Evolutionary conservation across 2,888 invertebrate genomes (phyloP), one percentile per base, ranked within the genome.

Genomic region (Metellina segmentata): DNA sequence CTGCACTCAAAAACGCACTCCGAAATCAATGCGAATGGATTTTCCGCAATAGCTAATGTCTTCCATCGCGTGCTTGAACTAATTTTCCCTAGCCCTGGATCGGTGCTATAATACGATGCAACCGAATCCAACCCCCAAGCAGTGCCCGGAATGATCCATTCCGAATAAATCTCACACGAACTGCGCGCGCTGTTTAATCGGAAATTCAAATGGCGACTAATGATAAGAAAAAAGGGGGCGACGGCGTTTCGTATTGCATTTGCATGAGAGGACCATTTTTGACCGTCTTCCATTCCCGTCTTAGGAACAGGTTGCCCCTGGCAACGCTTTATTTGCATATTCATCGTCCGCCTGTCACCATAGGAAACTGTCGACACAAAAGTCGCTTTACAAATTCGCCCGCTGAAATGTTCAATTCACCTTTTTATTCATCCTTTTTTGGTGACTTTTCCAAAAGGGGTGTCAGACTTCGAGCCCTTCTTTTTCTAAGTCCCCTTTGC

Each of bases 311-410:
- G 86, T 11, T 91, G 87, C 78, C 86, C 49, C 75, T 85, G 81
- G 86, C 75, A 53, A 91, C 91, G 71, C 70, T 91, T 91, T 91
- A 91, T 91, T 91, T 91, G 91, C 91, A 91, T 91, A 91, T 91
- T 91, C 90, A 81, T 81, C 87, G 81, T 61, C 85, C 16, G 52
- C 51, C 85, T 86, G 90, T 90, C 85, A 71, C 91, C 91, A 81
- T 81, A 77, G 87, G 87, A 86, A 87, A 91, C 91, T 77, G 81
- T 77, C 81, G 81, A 77, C 86, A 81, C 72, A 81, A 85, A 90
- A 81, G 88, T 88, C 20, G 71, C 16, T 8, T 49, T 69, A 71
- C 82, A 16, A 61, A 61, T 61, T 61, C 61, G 61, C 61, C 51
- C 51, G 19, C 53, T n/a, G 51, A 78, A 78, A 61, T 86, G 20